Conservation (phyloP, 2,888 invertebrate species). For the Arrhopalites spinosus region DNA sequence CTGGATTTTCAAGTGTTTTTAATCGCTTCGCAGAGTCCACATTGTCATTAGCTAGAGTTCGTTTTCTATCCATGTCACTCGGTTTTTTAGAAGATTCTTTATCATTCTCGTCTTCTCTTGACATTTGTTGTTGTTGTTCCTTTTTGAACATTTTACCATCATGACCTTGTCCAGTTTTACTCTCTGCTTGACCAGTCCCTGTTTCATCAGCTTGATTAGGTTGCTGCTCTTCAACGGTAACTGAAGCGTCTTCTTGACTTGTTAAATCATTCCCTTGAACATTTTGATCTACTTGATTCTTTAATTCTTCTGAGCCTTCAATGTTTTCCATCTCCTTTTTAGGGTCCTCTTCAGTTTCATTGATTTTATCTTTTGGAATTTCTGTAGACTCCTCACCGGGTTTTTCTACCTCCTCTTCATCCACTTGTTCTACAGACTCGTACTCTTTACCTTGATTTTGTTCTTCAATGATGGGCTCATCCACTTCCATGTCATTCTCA, state of each 20-base stretch:
- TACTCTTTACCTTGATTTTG: not conserved
- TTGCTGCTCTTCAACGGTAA: constrained; percentile 38
- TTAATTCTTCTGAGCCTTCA: constrained; percentile 54
- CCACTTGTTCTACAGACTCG: constrained; percentile 58
- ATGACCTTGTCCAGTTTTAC: constrained; percentile 59
- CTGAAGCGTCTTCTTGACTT: constrained; percentile 14
- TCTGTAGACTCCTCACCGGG: constrained; percentile 58
- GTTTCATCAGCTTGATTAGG: constrained; percentile 54
- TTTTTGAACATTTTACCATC: constrained; percentile 56
- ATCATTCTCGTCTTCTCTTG: constrained; percentile 38
- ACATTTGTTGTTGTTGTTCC: constrained; percentile 35
- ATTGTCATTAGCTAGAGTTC: constrained; percentile 47
- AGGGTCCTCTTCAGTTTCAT: constrained; percentile 56
- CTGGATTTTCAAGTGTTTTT: constrained; percentile 60
- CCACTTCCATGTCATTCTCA: constrained; percentile 34
- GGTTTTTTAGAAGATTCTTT: constrained; percentile 57
- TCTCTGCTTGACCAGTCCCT: constrained; percentile 58
- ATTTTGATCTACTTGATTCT: constrained; percentile 58
- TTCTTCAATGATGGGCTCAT: constrained; percentile 20
- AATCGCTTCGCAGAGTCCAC: constrained; percentile 63
- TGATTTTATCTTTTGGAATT: constrained; percentile 56
- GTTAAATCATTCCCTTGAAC: not conserved
- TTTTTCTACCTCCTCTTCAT: constrained; percentile 57
- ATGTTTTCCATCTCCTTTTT: constrained; percentile 43
- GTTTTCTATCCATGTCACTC: constrained; percentile 53